Conservation (phyloP, 2,888 invertebrate species). For the Oligia latruncula region DNA sequence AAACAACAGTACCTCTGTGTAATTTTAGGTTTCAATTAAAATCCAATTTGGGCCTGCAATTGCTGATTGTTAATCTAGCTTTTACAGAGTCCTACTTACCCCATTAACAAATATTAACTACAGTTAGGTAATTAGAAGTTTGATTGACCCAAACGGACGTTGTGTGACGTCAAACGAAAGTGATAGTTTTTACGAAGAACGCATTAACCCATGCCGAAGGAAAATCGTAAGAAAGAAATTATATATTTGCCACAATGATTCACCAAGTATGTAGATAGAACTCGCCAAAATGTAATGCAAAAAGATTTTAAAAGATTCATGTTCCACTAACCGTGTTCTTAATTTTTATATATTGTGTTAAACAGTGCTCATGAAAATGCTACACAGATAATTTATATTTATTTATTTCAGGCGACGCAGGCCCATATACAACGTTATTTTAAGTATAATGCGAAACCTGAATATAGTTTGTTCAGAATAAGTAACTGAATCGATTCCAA, state of each 20-base stretch:
- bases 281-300: background rate
- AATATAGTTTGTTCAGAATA: too few relatives aligned
- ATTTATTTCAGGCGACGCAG: too few relatives aligned
- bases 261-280: slow-evolving; percentile 20
- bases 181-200: slow-evolving; percentile 59
- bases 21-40: slow-evolving; percentile 10
- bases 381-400: too few relatives aligned
- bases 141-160: background rate
- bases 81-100: slow-evolving; percentile 44
- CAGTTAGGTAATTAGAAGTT: slow-evolving; percentile 26
- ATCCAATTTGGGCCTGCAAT: slow-evolving; percentile 23
- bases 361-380: too few relatives aligned
- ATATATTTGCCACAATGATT: slow-evolving; percentile 29
- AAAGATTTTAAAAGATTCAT: background rate
- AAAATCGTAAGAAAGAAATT: slow-evolving; percentile 55
- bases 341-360: too few relatives aligned
- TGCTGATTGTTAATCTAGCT: slow-evolving; percentile 2
- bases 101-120: slow-evolving; percentile 17
- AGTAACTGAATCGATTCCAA: too few relatives aligned
- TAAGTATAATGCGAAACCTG: too few relatives aligned
- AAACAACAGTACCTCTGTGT: slow-evolving; percentile 2
- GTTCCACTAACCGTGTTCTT: slow-evolving; percentile 22
- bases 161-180: slow-evolving; percentile 47
- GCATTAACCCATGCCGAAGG: slow-evolving; percentile 43
- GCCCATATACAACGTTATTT: too few relatives aligned